A percentile compares a stretch with the other conserved stretches of the same genome.
phyloP scores from a whole-genome alignment of 1,140 invertebrate species.

The Brachionus koreanus region DNA sequence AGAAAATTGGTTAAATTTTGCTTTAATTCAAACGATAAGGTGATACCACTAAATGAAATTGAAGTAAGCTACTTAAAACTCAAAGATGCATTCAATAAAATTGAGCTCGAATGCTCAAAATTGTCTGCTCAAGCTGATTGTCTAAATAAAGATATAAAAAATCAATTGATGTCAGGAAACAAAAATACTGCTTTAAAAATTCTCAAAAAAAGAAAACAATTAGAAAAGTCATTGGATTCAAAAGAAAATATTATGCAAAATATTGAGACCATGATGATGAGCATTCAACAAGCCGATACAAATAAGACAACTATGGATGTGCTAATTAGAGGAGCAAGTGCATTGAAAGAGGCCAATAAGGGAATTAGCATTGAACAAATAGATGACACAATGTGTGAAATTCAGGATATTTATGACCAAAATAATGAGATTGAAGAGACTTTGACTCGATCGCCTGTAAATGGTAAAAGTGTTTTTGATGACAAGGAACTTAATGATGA shows the following conservation, averaged over 20 bases:
- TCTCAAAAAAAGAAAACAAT: not conserved
- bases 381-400: conserved; percentile 21
- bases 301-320: conserved; percentile 32
- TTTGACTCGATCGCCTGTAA: not conserved
- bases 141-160: not conserved
- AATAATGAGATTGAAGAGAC: conserved; percentile 44
- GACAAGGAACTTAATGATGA: conserved; percentile 25
- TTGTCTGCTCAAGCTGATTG: not conserved
- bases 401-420: conserved; percentile 35
- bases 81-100: not conserved
- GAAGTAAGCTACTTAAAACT: conserved; percentile 7
- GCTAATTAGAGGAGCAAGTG: not conserved
- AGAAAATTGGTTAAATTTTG: conserved; percentile 24
- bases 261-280: conserved; percentile 29
- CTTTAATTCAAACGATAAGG: not conserved
- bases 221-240: conserved; percentile 12
- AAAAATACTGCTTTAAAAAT: conserved; percentile 17
- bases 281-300: conserved; percentile 42
- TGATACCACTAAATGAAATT: not conserved
- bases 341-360: conserved; percentile 31
- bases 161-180: not conserved
- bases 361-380: conserved; percentile 3
- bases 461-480: not conserved
- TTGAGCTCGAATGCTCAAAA: not conserved
- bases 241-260: conserved; percentile 15